A percentile compares a stretch with the other conserved stretches of the same genome.
Evolutionary conservation across 2,797 vertebrate species (phyloP).

Genomic region (Morelia viridis): DNA sequence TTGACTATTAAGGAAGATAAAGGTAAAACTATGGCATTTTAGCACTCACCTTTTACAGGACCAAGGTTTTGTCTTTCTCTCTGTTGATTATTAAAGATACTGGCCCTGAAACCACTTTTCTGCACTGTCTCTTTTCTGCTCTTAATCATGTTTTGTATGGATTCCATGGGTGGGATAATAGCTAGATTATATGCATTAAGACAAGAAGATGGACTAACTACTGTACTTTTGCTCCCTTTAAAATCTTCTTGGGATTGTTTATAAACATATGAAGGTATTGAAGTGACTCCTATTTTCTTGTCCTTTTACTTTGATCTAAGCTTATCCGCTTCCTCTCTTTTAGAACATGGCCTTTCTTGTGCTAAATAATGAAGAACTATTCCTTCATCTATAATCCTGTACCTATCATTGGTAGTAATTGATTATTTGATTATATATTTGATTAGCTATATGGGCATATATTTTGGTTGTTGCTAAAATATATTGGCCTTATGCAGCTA

Average conservation of each 20-base stretch:
- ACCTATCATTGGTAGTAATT: not conserved
- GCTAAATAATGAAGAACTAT: not conserved
- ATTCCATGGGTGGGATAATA: not conserved
- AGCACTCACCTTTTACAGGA: not conserved
- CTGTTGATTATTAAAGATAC: not conserved
- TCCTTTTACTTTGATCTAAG: not conserved
- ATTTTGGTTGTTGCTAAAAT: not conserved
- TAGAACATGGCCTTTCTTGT: not conserved
- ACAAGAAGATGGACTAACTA: not conserved
- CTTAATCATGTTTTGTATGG: not conserved
- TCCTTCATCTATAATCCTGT: not conserved
- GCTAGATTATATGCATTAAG: not conserved
- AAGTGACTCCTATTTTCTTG: not conserved
- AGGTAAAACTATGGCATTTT: slow-evolving; percentile 74
- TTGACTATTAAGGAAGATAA: slow-evolving; percentile 98
- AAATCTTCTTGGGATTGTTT: not conserved
- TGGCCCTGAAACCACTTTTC: not conserved
- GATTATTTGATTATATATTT: not conserved
- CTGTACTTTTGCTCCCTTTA: not conserved
- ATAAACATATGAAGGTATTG: not conserved
- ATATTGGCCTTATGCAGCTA: not conserved
- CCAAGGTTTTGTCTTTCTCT: not conserved
- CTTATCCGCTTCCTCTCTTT: not conserved
- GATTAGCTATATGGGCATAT: not conserved
- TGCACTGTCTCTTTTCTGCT: not conserved